Base-by-base conservation (phyloP, 1,140 invertebrate genomes). In the Psilanteris sp. region DNA sequence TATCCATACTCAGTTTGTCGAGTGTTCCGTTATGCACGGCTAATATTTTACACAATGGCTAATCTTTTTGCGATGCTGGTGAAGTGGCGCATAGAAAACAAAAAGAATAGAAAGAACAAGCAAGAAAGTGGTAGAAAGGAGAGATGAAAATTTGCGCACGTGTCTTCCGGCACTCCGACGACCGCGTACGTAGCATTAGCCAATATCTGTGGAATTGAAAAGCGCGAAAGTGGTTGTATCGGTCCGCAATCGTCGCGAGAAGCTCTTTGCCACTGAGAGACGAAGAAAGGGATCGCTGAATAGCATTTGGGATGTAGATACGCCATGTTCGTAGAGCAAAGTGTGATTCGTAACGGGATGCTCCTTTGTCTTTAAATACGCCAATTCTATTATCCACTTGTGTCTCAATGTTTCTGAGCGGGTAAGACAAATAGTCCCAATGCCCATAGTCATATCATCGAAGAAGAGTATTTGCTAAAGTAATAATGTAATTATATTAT, bases 241-340 rank as follows among this genome's bases (percentile, higher is more conserved):
- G 84, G 84, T 62, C 79, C 79, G 81, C 85, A 85, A 86, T 86
- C 83, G 83, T 77, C 74, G 71, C 61, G 67, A 44, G 74, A 13
- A 11, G 37, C 41, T 34, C 18, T 22, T 43, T 27, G 36, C 39
- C 70, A 54, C 57, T 41, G 61, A 64, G 61, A 66, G 64, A 50
- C 54, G 66, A 27, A 72, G 71, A 79, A 83, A 83, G 81, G 78
- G 79, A 82, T 59, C 61, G 62, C 73, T 85, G 83, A 85, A 85
- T 85, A 83, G 78, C 79, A 48, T 48, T 54, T 57, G 84, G 85
- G 84, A 85, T 86, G 84, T 83, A 87, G 86, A 88, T 88, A 88
- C 78, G 84, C 81, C 86, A 87, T 87, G 86, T 83, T 84, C 77
- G 70, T 71, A 64, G 37, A 39, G 72, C 74, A 66, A 74, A 80